Conservation (phyloP, 2,797 vertebrate species). For the Enteromius trimaculatus region DNA sequence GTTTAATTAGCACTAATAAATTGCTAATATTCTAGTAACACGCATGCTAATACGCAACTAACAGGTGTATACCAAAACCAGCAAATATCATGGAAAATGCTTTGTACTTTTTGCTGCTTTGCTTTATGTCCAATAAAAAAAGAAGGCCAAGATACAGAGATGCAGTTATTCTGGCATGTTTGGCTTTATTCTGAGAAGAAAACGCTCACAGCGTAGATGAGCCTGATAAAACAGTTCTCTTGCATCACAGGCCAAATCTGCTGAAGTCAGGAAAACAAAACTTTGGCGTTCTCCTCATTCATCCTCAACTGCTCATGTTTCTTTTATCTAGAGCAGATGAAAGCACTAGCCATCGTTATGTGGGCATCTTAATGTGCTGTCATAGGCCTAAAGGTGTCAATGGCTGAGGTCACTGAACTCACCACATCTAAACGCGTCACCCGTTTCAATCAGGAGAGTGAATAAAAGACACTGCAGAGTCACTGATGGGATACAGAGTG, state of each 20-base stretch:
- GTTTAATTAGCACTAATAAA: too few relatives aligned
- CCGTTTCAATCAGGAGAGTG: slow-evolving; percentile 64
- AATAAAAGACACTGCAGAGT: slow-evolving; percentile 27
- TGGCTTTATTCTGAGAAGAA: slow-evolving; percentile 19
- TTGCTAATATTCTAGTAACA: too few relatives aligned
- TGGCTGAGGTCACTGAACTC: background rate
- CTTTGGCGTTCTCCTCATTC: slow-evolving; percentile 67
- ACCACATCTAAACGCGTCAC: background rate
- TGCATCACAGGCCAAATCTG: slow-evolving; percentile 48
- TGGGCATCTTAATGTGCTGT: background rate
- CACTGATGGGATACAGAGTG: slow-evolving; percentile 9
- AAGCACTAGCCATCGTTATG: background rate
- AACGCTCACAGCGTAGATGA: slow-evolving; percentile 1
- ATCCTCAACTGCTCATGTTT: slow-evolving; percentile 66
- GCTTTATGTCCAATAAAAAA: background rate
- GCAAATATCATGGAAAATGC: background rate
- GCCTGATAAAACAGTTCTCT: slow-evolving; percentile 7
- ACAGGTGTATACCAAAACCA: background rate
- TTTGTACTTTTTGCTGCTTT: background rate
- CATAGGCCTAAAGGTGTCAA: background rate
- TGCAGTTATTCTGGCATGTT: background rate
- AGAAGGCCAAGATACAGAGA: background rate
- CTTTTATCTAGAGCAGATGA: slow-evolving; percentile 72
- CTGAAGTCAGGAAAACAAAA: slow-evolving; percentile 20
- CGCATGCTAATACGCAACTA: too few relatives aligned